phyloP scores from a whole-genome alignment of 2,888 invertebrate species.

The Agrenia bidenticulata region DNA sequence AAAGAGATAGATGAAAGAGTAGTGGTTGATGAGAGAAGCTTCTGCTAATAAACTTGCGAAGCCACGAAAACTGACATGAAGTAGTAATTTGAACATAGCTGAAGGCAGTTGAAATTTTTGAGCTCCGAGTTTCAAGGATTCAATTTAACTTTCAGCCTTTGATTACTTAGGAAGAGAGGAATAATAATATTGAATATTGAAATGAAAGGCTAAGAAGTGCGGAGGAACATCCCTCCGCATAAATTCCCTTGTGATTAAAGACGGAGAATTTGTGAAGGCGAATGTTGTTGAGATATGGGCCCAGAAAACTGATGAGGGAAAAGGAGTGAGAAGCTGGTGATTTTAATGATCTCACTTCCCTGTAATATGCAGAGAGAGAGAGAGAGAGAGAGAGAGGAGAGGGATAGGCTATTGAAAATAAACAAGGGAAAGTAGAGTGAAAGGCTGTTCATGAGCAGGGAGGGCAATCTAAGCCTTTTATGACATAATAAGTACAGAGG shows the following conservation, averaged over 20 bases:
- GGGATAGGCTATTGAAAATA: too few species aligned
- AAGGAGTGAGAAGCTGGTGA: too few species aligned
- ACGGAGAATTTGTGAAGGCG: background rate
- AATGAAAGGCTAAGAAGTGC: background rate
- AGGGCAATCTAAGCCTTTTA: background rate
- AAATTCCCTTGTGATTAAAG: constrained; percentile 10
- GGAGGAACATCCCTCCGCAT: constrained; percentile 3
- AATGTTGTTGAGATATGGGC: background rate
- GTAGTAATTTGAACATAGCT: constrained; percentile 8
- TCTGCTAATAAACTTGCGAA: constrained; percentile 7
- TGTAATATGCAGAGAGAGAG: too few species aligned
- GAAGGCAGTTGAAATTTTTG: constrained; percentile 3
- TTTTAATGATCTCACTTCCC: too few species aligned
- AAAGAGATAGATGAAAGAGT: constrained; percentile 8
- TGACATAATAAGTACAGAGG: constrained; percentile 4
- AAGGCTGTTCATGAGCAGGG: too few species aligned
- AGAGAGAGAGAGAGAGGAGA: too few species aligned
- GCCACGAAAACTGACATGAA: constrained; percentile 9
- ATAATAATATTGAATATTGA: constrained; percentile 7
- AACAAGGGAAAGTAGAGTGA: too few species aligned
- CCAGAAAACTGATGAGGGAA: too few species aligned
- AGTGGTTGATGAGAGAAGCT: constrained; percentile 6
- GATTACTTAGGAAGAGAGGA: constrained; percentile 2
- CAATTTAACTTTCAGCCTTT: background rate
- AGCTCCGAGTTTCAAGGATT: background rate